Conservation (phyloP, 2,113 vertebrate species). For the Platysternon megacephalum region DNA sequence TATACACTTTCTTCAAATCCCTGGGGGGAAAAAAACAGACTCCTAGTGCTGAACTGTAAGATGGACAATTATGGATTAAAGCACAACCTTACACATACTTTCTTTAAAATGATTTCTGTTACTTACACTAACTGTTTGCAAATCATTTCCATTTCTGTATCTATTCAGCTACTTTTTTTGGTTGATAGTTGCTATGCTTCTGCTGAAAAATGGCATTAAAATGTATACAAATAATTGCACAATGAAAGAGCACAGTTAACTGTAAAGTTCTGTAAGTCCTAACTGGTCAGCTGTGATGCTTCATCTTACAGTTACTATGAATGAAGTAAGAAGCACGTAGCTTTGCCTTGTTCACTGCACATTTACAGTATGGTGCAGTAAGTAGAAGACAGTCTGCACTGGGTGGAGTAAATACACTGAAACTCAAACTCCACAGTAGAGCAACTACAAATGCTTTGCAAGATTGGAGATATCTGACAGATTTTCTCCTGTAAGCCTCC, state of each 20-base stretch:
- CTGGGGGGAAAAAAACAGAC: not conserved
- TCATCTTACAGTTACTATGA: not conserved
- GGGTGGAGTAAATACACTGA: rapidly evolving
- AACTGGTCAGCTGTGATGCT: not conserved
- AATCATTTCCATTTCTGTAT: not conserved
- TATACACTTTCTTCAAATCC: not conserved
- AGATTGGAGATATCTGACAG: not conserved
- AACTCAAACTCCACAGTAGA: not conserved
- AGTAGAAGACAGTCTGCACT: not conserved
- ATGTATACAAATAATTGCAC: not conserved
- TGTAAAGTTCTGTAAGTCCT: not conserved
- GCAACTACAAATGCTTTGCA: not conserved
- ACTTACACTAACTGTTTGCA: not conserved
- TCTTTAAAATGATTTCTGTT: not conserved
- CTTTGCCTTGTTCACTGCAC: not conserved
- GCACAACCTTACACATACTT: not conserved
- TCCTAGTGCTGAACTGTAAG: not conserved
- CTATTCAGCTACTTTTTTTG: not conserved
- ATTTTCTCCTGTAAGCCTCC: not conserved
- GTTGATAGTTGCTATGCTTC: not conserved
- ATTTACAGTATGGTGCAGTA: not conserved
- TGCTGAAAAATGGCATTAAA: not conserved
- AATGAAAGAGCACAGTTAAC: not conserved
- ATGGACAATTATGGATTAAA: not conserved
- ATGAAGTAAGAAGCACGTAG: not conserved